Evolutionary conservation across 2,113 vertebrate genomes (phyloP), one percentile per base, ranked within the genome.

Genomic region (Sturnus vulgaris): DNA sequence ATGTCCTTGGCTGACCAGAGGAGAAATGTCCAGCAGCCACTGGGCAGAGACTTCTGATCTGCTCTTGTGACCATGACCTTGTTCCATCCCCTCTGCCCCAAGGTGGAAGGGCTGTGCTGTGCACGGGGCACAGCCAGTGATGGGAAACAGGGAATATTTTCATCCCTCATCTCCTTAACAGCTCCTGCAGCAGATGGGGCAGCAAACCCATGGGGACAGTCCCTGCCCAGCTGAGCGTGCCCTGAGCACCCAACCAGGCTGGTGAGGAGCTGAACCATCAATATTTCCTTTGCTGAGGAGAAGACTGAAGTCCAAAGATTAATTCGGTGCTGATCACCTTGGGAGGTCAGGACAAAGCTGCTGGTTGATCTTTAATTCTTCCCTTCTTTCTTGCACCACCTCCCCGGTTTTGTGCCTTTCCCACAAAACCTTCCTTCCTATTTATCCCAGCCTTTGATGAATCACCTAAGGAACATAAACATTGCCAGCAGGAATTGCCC

Each of bases 401-500:
- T 92, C 75, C 71, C 46, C 13, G 7, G 44, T 55, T 78, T 68
- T 50, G 82, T 44, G 53, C 92, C 82, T 91, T 96, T 87, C 79
- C 94, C 95, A 82, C 87, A 77, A 72, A 86, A 19, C 59, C 21
- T 10, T 90, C 91, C 87, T 95, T 96, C 91, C 93, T 90, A 82
- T 94, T 97, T 91, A 90, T 66, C 82, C 63, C 75, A 9, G 39
- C 8, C 63, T 80, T 49, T 53, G 82, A 65, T 96, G 93, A 96
- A 93, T 96, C 95, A 95, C 79, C 59, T 57, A 30, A 90, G 82
- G 93, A 94, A 88, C 90, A 71, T 69, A 95, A 94, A 90, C 88
- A 68, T 0, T 59, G 64, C 86, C 72, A 65, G 88, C 81, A 31
- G 95, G 83, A 81, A 60, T 66, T 84, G 73, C 95, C 95, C 89